Evolutionary conservation across 2,888 invertebrate genomes (phyloP).

Genomic region (Lithophane leautieri): DNA sequence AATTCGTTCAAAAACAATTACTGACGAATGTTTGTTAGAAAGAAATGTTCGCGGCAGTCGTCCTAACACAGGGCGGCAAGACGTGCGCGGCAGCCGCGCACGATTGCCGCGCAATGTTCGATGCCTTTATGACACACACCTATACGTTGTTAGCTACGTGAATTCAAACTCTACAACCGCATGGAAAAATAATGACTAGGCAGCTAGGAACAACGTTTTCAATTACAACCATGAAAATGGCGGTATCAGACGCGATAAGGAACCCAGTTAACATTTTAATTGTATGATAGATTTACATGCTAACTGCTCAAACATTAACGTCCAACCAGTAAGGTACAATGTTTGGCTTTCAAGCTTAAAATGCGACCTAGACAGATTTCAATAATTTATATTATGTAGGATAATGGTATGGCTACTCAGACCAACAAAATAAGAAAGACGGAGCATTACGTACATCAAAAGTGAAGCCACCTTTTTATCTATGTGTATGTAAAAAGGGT

Average conservation of each 20-base stretch:
- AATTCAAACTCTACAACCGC: neutral
- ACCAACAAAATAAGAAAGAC: too few species aligned
- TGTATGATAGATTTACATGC: constrained; percentile 20
- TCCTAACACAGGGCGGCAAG: too few species aligned
- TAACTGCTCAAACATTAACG: constrained; percentile 17
- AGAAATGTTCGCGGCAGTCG: too few species aligned
- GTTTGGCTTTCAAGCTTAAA: neutral
- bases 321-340: neutral
- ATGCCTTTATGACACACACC: too few species aligned
- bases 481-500: too few species aligned
- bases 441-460: too few species aligned
- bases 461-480: too few species aligned
- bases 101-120: too few species aligned
- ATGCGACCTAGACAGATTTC: neutral
- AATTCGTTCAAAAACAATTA: too few species aligned
- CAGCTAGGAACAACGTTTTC: constrained; percentile 36
- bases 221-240: constrained; percentile 54
- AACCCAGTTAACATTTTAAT: constrained; percentile 45
- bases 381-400: neutral
- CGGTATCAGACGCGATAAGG: constrained; percentile 58
- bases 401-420: neutral
- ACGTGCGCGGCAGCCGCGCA: too few species aligned
- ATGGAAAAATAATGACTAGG: constrained; percentile 34
- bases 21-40: too few species aligned
- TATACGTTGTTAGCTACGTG: neutral